Conservation (phyloP, 2,797 vertebrate species). For the Erethizon dorsatum region DNA sequence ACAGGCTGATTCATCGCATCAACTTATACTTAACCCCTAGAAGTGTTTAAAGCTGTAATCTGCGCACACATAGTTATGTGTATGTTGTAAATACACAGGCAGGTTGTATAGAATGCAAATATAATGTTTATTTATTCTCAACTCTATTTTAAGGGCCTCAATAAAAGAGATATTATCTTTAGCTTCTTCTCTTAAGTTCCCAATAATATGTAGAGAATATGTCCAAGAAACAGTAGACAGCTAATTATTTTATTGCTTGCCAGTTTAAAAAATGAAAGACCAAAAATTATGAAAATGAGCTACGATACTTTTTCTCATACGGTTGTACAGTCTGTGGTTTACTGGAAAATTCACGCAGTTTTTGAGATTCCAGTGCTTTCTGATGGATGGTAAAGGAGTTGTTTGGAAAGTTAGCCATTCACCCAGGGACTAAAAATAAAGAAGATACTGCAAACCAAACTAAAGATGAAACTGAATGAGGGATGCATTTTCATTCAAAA, state of each 20-base stretch:
- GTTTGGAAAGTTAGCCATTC: constrained; percentile 94
- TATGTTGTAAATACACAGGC: background rate
- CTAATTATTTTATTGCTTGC: constrained; percentile 37
- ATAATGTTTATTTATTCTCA: background rate
- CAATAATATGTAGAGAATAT: background rate
- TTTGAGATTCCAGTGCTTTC: constrained; percentile 45
- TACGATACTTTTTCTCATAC: constrained; percentile 43
- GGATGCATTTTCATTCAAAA: background rate
- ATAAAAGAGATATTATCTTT: constrained; percentile 26
- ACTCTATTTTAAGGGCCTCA: constrained; percentile 26
- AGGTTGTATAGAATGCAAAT: background rate
- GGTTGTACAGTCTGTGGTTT: background rate
- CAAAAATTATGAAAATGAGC: constrained; percentile 26
- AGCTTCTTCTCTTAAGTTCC: constrained; percentile 12
- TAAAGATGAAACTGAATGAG: background rate
- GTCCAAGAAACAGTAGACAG: constrained; percentile 1
- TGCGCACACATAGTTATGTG: background rate
- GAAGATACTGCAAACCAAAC: constrained; percentile 83
- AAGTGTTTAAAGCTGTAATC: background rate
- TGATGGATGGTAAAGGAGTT: constrained; percentile 93
- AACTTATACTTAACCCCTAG: background rate
- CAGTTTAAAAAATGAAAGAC: constrained; percentile 45
- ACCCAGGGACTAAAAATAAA: constrained; percentile 89
- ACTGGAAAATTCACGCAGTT: background rate
- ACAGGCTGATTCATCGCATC: background rate